phyloP scores from a whole-genome alignment of 2,797 vertebrate genomes.

The Pseudochromis fuscus region DNA sequence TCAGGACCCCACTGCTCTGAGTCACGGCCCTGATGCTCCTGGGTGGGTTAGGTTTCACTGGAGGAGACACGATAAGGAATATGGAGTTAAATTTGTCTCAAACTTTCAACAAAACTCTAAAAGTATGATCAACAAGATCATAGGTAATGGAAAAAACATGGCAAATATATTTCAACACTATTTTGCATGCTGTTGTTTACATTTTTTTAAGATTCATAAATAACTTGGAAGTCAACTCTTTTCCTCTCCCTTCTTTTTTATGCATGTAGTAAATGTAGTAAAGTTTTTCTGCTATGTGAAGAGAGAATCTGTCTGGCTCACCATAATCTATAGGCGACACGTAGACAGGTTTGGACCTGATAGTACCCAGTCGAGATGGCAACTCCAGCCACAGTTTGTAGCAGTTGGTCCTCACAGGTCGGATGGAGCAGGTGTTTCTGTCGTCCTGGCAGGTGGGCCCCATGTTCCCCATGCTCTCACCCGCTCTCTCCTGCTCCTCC shows the following conservation, averaged over 20 bases:
- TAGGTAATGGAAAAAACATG: no score
- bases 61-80: not conserved
- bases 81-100: not conserved
- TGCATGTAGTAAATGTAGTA: not conserved
- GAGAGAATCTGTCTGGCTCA: conserved; percentile 77
- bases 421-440: conserved; percentile 85
- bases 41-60: conserved; percentile 91
- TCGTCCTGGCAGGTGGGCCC: conserved; percentile 75
- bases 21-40: conserved; percentile 85
- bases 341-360: conserved; percentile 89
- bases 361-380: conserved; percentile 79
- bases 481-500: conserved; percentile 71
- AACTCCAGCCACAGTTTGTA: conserved; percentile 94
- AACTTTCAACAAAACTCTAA: not conserved
- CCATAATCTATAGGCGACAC: conserved; percentile 89
- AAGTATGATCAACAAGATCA: no score
- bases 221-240: no score
- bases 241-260: no score
- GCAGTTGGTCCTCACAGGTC: conserved; percentile 89
- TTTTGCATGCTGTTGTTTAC: no score
- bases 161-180: no score
- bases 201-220: no score
- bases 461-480: conserved; percentile 47
- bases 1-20: conserved; percentile 82
- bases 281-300: no score